These are phyloP conservation scores for Psilopogon haemacephalus DNA, from an alignment of 2,113 vertebrate species.

Conservation along the genomic window DNA sequence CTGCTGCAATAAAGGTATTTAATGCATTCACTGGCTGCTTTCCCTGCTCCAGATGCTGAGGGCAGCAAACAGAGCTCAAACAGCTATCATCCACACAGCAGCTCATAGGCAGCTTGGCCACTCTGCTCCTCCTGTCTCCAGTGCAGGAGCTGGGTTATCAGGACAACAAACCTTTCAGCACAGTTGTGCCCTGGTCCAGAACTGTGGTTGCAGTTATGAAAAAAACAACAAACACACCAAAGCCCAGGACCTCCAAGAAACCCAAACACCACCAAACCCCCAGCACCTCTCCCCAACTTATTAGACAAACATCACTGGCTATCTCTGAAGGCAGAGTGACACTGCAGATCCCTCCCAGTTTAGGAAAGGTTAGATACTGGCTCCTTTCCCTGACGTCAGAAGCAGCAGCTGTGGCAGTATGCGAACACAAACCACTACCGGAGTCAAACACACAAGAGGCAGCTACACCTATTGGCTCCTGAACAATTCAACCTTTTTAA, in stretches of 20 bases:
- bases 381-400: background rate
- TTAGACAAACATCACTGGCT: background rate
- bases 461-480: background rate
- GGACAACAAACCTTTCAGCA: background rate
- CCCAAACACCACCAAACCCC: background rate
- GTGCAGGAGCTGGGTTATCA: background rate
- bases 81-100: background rate
- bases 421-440: background rate
- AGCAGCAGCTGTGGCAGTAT: background rate
- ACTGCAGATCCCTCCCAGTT: background rate
- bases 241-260: background rate
- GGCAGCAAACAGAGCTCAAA: background rate
- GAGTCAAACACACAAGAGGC: background rate
- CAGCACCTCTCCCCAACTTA: background rate
- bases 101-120: background rate
- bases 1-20: background rate
- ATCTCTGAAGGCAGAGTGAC: background rate
- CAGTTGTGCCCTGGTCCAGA: background rate
- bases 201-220: background rate
- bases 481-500: background rate
- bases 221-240: background rate
- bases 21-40: background rate
- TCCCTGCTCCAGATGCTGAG: background rate
- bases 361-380: background rate
- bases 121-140: background rate